These are phyloP conservation scores for Petrophora chlorosata DNA, from an alignment of 2,888 invertebrate species.

Conservation along the genomic window DNA sequence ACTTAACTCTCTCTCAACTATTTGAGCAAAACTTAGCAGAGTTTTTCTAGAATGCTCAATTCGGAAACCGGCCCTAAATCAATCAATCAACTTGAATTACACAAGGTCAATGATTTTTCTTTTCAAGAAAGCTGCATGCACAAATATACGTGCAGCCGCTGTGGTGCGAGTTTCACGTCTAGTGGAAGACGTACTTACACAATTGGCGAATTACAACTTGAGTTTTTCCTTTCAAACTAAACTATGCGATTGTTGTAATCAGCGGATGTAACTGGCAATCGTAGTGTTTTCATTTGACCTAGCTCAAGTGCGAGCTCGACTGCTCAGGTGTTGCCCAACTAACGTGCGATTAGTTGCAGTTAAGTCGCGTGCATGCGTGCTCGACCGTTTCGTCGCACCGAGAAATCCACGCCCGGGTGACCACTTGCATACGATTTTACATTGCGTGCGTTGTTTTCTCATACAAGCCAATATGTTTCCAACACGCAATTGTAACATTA, in stretches of 20 bases:
- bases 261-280: conserved; percentile 42
- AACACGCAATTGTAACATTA: conserved; percentile 47
- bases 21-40: no score
- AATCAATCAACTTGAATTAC: no score
- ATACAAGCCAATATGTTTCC: conserved; percentile 45
- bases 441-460: conserved; percentile 42
- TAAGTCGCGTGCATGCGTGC: conserved; percentile 42
- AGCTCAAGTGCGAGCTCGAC: conserved; percentile 47
- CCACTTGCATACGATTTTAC: conserved; percentile 35
- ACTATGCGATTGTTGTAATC: conserved; percentile 34
- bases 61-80: no score
- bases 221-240: conserved; percentile 10
- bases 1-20: no score
- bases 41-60: no score
- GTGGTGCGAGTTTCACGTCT: conserved; percentile 11
- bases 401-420: conserved; percentile 37
- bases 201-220: conserved; percentile 6
- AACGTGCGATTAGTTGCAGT: conserved; percentile 43
- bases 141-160: no score
- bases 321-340: conserved; percentile 42
- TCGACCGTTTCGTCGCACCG: conserved; percentile 32
- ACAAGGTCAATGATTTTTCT: no score
- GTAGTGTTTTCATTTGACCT: conserved; percentile 59
- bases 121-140: conserved; percentile 3
- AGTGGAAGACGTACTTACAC: conserved; percentile 13